Evolutionary conservation across 2,888 invertebrate genomes (phyloP).

Genomic region (Hydrotaea diabolus): DNA sequence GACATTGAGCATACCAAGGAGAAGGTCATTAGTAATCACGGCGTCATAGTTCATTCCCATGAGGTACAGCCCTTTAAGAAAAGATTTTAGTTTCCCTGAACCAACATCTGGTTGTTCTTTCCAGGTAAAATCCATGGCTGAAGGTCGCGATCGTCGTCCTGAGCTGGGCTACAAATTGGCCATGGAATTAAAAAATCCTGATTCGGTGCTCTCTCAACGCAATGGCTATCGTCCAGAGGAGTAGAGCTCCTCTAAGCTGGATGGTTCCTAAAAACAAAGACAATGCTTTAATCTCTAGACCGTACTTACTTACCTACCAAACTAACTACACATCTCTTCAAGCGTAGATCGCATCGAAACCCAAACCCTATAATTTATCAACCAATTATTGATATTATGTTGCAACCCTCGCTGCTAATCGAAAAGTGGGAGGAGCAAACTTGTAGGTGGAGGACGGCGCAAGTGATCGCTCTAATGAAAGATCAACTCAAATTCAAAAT

Average conservation of each 20-base stretch:
- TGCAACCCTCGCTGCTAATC: not conserved
- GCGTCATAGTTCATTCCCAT: conserved; percentile 90
- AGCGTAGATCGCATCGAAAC: not conserved
- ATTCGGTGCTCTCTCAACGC: conserved; percentile 80
- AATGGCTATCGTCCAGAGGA: conserved; percentile 74
- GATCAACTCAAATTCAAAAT: not conserved
- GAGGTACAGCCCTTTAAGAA: conserved; percentile 81
- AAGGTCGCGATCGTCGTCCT: conserved; percentile 91
- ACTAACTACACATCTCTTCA: not conserved
- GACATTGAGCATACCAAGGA: conserved; percentile 92
- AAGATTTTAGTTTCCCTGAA: not conserved
- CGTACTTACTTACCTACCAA: not conserved
- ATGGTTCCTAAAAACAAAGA: conserved; percentile 10
- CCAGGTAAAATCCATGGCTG: conserved; percentile 92
- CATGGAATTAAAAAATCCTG: conserved; percentile 88
- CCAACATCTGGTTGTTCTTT: conserved; percentile 70
- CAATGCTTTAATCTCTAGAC: conserved; percentile 41
- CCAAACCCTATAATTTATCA: not conserved
- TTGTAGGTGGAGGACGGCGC: too few species aligned
- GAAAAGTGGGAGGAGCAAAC: too few species aligned
- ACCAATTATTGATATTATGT: not conserved
- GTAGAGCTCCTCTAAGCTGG: conserved; percentile 54
- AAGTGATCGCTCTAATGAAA: not conserved
- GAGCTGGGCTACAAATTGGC: conserved; percentile 94
- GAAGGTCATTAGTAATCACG: conserved; percentile 87